phyloP scores from a whole-genome alignment of 2,113 vertebrate species.

The Pipa parva region DNA sequence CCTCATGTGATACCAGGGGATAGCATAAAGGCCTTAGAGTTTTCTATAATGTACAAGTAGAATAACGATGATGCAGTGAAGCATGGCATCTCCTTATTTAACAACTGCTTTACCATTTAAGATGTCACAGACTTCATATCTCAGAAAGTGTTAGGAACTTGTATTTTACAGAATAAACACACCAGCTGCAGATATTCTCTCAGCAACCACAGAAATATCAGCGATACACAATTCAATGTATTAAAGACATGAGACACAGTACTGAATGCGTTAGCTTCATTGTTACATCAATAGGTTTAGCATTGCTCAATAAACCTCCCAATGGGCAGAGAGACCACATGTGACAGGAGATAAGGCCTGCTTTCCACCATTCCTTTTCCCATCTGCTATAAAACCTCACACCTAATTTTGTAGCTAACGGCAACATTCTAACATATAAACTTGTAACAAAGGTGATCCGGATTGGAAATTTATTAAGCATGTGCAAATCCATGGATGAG shows the following conservation, averaged over 20 bases:
- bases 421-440: too few relatives aligned
- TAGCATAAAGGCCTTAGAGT: not conserved
- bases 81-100: constrained; percentile 24
- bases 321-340: too few relatives aligned
- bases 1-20: not conserved
- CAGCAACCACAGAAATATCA: constrained; percentile 2
- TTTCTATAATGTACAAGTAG: constrained; percentile 6
- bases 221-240: constrained; percentile 7
- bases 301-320: not conserved
- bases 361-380: too few relatives aligned
- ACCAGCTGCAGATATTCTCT: not conserved
- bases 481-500: too few relatives aligned
- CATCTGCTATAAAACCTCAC: too few relatives aligned
- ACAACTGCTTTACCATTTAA: constrained; percentile 29
- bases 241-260: not conserved
- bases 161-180: constrained; percentile 24
- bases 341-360: too few relatives aligned
- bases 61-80: constrained; percentile 13
- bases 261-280: not conserved
- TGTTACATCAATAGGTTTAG: not conserved
- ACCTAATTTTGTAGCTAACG: too few relatives aligned
- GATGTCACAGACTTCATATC: constrained; percentile 26
- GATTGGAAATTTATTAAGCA: too few relatives aligned
- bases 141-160: constrained; percentile 12
- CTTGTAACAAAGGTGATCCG: too few relatives aligned